These are phyloP conservation scores for Hesperia comma DNA, from an alignment of 2,888 invertebrate genomes.

Conservation along the genomic window DNA sequence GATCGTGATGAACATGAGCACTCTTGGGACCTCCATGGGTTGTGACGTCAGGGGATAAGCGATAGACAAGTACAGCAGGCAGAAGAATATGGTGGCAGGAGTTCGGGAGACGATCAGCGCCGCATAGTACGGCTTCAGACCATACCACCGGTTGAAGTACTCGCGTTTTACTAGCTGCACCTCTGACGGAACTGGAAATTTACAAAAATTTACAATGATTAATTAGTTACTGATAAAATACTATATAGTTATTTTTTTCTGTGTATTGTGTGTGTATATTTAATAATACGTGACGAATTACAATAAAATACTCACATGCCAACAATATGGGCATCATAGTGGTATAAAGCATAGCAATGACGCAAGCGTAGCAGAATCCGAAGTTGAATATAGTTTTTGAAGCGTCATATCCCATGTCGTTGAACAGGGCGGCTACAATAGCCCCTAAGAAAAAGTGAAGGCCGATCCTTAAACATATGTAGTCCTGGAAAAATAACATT, in stretches of 20 bases:
- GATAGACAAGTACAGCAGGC: slow-evolving; percentile 86
- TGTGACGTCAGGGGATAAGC: slow-evolving; percentile 90
- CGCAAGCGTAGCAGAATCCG: slow-evolving; percentile 91
- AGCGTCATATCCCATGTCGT: slow-evolving; percentile 90
- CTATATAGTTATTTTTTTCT: too few species aligned
- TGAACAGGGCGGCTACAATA: slow-evolving; percentile 88
- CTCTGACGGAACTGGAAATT: slow-evolving; percentile 89
- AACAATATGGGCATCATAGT: slow-evolving; percentile 92
- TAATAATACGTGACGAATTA: too few species aligned
- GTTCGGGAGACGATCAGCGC: slow-evolving; percentile 89
- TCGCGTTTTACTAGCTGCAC: slow-evolving; percentile 91
- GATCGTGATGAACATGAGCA: slow-evolving; percentile 87
- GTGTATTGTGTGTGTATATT: too few species aligned
- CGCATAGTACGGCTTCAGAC: slow-evolving; percentile 90
- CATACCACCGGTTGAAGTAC: slow-evolving; percentile 94
- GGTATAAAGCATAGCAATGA: slow-evolving; percentile 91
- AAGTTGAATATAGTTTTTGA: slow-evolving; percentile 93
- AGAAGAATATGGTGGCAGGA: slow-evolving; percentile 88
- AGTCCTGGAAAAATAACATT: slow-evolving; percentile 79
- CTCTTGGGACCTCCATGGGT: slow-evolving; percentile 88
- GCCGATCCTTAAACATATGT: slow-evolving; percentile 87
- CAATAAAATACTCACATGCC: slow-evolving; percentile 86
- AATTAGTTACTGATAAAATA: too few species aligned
- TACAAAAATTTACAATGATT: too few species aligned
- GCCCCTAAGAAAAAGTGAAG: slow-evolving; percentile 88